Percentiles rank a stretch among this genome's conserved stretches.
Evolutionary conservation across 2,113 vertebrate species (phyloP).

Genomic region (Oryctolagus cuniculus): DNA sequence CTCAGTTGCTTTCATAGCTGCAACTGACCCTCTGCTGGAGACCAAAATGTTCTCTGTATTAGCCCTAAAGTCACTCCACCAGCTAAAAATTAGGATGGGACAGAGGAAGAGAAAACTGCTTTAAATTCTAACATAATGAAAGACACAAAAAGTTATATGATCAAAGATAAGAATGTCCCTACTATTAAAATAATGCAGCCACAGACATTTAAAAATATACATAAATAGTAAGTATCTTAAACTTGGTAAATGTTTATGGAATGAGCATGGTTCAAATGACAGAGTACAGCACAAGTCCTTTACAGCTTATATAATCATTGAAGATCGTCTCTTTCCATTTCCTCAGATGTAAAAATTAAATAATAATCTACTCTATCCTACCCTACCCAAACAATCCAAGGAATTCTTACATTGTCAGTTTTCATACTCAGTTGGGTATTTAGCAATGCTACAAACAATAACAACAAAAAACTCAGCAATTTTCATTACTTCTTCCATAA

Average conservation of each 20-base stretch:
- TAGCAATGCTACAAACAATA: conserved; percentile 29
- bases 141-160: conserved; percentile 55
- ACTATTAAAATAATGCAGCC: conserved; percentile 65
- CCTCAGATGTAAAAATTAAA: conserved; percentile 2
- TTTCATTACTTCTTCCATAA: conserved; percentile 38
- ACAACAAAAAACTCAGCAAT: neutral
- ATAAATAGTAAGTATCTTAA: conserved; percentile 51
- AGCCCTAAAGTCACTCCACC: conserved; percentile 19
- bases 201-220: conserved; percentile 55
- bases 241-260: conserved; percentile 41
- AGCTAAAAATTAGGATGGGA: conserved; percentile 47
- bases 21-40: conserved; percentile 61
- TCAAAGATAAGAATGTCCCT: conserved; percentile 41
- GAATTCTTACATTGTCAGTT: neutral
- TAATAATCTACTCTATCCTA: neutral
- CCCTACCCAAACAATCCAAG: conserved; percentile 50
- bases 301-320: conserved; percentile 22
- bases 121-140: conserved; percentile 56
- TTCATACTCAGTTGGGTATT: conserved; percentile 34
- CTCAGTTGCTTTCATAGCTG: conserved; percentile 71
- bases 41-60: conserved; percentile 51
- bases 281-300: conserved; percentile 48
- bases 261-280: conserved; percentile 48
- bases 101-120: neutral
- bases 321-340: conserved; percentile 45